These are phyloP conservation scores for Boloria selene DNA, from an alignment of 2,888 invertebrate genomes.

Conservation along the genomic window DNA sequence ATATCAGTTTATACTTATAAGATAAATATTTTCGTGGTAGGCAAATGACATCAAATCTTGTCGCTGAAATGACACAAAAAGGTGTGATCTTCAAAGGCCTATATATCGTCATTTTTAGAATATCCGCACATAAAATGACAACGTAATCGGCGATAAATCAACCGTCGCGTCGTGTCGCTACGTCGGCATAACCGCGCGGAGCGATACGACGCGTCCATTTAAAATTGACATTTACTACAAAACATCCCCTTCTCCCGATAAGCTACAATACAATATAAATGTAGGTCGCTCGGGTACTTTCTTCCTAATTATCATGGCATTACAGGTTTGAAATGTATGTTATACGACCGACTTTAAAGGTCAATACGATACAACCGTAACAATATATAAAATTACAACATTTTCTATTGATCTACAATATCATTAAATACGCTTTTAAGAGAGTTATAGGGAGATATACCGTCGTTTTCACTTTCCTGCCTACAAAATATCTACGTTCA, in stretches of 20 bases:
- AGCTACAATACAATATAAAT: not conserved
- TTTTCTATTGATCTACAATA: too few species aligned
- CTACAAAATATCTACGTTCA: too few species aligned
- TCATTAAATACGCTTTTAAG: too few species aligned
- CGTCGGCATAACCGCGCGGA: not conserved
- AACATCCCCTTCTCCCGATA: slow-evolving; percentile 1
- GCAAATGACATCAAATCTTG: too few species aligned
- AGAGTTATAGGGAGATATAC: too few species aligned
- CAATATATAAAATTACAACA: too few species aligned
- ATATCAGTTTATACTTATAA: too few species aligned
- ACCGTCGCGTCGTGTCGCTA: not conserved
- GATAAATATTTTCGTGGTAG: too few species aligned
- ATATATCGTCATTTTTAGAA: not conserved
- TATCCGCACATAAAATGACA: not conserved
- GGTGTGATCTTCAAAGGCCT: not conserved
- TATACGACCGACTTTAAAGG: not conserved
- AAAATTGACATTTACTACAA: slow-evolving; percentile 7
- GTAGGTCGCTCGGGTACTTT: not conserved
- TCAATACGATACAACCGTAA: too few species aligned
- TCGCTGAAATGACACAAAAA: not conserved
- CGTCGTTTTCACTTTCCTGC: too few species aligned
- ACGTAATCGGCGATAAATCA: slow-evolving; percentile 4
- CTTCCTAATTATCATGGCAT: slow-evolving; percentile 12
- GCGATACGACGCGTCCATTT: slow-evolving; percentile 2
- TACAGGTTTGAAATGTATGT: not conserved